Conservation (phyloP, 2,888 invertebrate species). For the Drosophila subsilvestris region DNA sequence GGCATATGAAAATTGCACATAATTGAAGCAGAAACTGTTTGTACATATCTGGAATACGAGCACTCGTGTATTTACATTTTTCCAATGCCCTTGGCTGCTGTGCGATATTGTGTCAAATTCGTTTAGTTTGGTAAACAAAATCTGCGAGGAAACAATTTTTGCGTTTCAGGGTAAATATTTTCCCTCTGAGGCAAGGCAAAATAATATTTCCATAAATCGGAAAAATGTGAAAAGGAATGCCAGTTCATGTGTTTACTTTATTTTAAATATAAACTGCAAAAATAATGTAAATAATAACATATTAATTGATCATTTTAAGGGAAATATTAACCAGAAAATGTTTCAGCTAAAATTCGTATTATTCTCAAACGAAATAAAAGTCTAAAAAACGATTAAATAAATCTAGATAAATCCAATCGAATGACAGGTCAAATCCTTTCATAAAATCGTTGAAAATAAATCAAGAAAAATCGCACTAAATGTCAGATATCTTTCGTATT, state of each 20-base stretch:
- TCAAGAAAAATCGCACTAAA: background rate
- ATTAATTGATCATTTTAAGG: background rate
- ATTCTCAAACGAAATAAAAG: background rate
- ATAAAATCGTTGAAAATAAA: background rate
- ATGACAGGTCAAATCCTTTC: background rate
- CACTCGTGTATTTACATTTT: background rate
- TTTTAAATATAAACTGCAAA: background rate
- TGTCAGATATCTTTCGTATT: background rate
- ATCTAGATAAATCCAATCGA: background rate
- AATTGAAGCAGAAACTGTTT: background rate
- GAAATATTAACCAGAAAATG: background rate
- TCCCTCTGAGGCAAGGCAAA: background rate
- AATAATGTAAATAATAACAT: background rate
- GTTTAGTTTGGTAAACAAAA: constrained; percentile 37
- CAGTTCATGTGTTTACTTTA: background rate
- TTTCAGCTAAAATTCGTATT: background rate
- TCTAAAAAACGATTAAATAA: background rate
- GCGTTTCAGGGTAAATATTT: constrained; percentile 7
- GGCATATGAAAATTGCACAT: too few relatives aligned
- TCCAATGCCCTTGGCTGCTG: constrained; percentile 25
- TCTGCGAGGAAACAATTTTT: constrained; percentile 10
- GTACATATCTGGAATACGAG: background rate
- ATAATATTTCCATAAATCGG: background rate
- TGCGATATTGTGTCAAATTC: constrained; percentile 10
- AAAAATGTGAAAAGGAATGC: background rate